phyloP scores from a whole-genome alignment of 2,113 vertebrate genomes.

The Labrus mixtus region DNA sequence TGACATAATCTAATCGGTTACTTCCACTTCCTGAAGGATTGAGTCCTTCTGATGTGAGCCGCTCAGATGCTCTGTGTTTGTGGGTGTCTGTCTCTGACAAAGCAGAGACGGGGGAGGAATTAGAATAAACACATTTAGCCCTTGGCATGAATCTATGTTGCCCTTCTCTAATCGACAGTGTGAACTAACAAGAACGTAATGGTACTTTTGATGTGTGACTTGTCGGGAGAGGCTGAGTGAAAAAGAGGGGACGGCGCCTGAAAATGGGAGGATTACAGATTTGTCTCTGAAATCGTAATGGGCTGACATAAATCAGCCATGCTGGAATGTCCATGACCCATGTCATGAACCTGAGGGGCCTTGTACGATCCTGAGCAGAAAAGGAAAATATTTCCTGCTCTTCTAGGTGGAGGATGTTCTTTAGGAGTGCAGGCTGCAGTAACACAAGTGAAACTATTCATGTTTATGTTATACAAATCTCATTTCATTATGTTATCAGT shows the following conservation, averaged over 20 bases:
- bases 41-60: slow-evolving; percentile 75
- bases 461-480: background rate
- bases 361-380: slow-evolving; percentile 54
- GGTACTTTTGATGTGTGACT: slow-evolving; percentile 78
- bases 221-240: slow-evolving; percentile 59
- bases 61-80: slow-evolving; percentile 73
- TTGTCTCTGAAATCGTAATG: slow-evolving; percentile 79
- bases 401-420: slow-evolving; percentile 2
- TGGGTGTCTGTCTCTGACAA: slow-evolving; percentile 78
- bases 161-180: slow-evolving; percentile 80
- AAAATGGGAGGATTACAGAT: slow-evolving; percentile 69
- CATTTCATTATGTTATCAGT: slow-evolving; percentile 7
- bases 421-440: slow-evolving; percentile 4
- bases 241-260: slow-evolving; percentile 56
- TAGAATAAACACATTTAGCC: slow-evolving; percentile 82
- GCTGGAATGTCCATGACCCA: slow-evolving; percentile 75
- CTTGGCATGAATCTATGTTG: slow-evolving; percentile 80
- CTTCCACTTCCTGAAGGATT: slow-evolving; percentile 84
- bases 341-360: slow-evolving; percentile 69
- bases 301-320: slow-evolving; percentile 79
- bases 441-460: slow-evolving; percentile 16
- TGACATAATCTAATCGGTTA: slow-evolving; percentile 85
- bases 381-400: slow-evolving; percentile 45
- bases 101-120: slow-evolving; percentile 76
- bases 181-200: slow-evolving; percentile 82